A percentile compares a stretch with the other conserved stretches of the same genome.
Conservation (phyloP, 2,797 vertebrate genomes). For the Centropyge bicolor region DNA sequence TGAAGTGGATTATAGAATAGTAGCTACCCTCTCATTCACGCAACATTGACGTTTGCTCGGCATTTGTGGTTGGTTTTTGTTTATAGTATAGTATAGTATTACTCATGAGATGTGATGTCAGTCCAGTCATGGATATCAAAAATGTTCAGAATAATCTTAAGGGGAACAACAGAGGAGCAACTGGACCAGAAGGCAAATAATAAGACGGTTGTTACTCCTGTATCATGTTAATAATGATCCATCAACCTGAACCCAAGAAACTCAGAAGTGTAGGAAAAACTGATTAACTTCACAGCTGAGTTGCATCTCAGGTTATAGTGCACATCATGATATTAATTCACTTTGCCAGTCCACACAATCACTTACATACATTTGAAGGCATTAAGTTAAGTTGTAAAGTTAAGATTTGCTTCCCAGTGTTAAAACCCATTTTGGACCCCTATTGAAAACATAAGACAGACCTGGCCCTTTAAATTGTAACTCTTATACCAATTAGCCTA, state of each 20-base stretch:
- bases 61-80: neutral
- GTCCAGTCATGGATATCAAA: neutral
- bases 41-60: neutral
- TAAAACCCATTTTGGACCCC: neutral
- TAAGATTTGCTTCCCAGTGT: neutral
- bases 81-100: neutral
- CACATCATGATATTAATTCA: neutral
- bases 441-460: neutral
- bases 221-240: neutral
- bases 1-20: neutral
- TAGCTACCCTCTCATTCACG: neutral
- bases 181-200: neutral
- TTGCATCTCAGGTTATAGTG: neutral
- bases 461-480: neutral
- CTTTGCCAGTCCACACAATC: neutral
- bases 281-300: neutral
- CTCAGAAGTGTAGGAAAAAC: neutral
- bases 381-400: neutral
- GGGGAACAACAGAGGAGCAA: neutral
- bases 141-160: neutral
- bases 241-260: neutral
- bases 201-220: too few relatives aligned
- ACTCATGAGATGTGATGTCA: neutral
- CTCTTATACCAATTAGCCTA: conserved; percentile 11
- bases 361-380: neutral